A percentile compares a stretch with the other conserved stretches of the same genome.
Evolutionary conservation across 30 jellyfish, hydroid and myxozoan genomes (phyloP).

Genomic region (Aurelia aurita): DNA sequence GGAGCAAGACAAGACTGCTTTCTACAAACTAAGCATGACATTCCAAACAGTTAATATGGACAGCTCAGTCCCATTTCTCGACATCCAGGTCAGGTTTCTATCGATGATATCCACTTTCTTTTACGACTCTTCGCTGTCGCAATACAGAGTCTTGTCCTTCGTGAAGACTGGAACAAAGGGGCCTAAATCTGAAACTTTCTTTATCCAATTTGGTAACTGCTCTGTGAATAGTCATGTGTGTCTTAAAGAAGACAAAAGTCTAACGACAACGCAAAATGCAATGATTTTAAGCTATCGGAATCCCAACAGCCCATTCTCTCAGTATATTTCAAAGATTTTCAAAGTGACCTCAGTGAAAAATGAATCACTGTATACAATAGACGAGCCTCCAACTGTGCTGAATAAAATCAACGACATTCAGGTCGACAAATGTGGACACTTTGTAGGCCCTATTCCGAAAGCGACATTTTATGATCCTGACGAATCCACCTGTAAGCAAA

Average conservation of each 20-base stretch:
- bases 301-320: slow-evolving; percentile 14
- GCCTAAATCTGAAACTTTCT: slow-evolving; percentile 37
- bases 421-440: slow-evolving; percentile 8
- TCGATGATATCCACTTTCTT: slow-evolving; percentile 27
- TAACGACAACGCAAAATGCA: background rate
- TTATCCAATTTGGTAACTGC: slow-evolving; percentile 61
- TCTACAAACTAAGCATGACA: slow-evolving; percentile 26
- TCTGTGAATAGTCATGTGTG: slow-evolving; percentile 58
- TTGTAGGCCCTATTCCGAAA: slow-evolving; percentile 22
- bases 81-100: slow-evolving; percentile 53
- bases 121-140: slow-evolving; percentile 39
- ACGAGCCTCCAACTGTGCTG: slow-evolving; percentile 41
- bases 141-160: slow-evolving; percentile 69
- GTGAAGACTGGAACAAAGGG: slow-evolving; percentile 20
- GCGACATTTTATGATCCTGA: slow-evolving; percentile 51
- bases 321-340: background rate
- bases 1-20: background rate
- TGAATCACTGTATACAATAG: slow-evolving; percentile 31
- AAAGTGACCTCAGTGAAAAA: slow-evolving; percentile 8
- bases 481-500: background rate
- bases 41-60: slow-evolving; percentile 48
- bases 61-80: slow-evolving; percentile 42
- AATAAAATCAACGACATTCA: slow-evolving; percentile 9
- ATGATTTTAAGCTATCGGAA: background rate
- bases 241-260: slow-evolving; percentile 17